Percentiles rank a stretch among this genome's conserved stretches.
phyloP scores from a whole-genome alignment of 2,113 vertebrate species.

The Solea solea region DNA sequence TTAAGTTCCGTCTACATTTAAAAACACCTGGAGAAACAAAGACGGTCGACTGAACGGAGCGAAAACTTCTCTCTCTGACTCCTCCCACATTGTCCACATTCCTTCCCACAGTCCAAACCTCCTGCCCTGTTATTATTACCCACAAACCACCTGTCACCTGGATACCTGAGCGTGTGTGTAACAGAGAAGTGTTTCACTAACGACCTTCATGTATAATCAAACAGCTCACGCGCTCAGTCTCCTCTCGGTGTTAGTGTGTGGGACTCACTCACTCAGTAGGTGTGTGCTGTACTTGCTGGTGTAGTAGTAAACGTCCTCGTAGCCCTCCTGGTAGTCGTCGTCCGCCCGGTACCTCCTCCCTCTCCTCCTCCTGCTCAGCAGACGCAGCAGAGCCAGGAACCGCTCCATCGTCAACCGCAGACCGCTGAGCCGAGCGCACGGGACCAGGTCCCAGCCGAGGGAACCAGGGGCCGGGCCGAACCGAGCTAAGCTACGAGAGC shows the following conservation, averaged over 20 bases:
- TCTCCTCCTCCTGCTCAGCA: slow-evolving; percentile 92
- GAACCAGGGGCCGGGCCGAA: not conserved
- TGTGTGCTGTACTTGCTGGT: slow-evolving; percentile 86
- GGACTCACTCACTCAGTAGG: slow-evolving; percentile 87
- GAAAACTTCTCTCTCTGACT: too few relatives aligned
- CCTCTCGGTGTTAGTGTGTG: slow-evolving; percentile 6
- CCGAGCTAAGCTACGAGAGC: slow-evolving; percentile 40
- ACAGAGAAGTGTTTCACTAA: slow-evolving; percentile 37
- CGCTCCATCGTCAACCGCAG: slow-evolving; percentile 86
- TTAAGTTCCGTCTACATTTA: too few relatives aligned
- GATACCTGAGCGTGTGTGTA: slow-evolving; percentile 57
- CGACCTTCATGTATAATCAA: slow-evolving; percentile 64
- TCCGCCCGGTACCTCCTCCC: slow-evolving; percentile 97
- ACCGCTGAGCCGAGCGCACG: not conserved
- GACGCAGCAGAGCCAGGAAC: slow-evolving; percentile 93
- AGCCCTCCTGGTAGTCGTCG: slow-evolving; percentile 98
- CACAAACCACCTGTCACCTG: slow-evolving; percentile 71
- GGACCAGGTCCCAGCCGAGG: slow-evolving; percentile 16
- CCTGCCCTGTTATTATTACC: slow-evolving; percentile 72
- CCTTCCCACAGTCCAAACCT: slow-evolving; percentile 53
- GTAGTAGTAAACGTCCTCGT: slow-evolving; percentile 98
- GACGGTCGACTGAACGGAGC: not conserved
- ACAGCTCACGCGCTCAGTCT: slow-evolving; percentile 8
- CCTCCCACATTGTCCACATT: slow-evolving; percentile 54
- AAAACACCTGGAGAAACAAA: too few relatives aligned